Base-by-base conservation (phyloP, 1,140 invertebrate genomes). In the Chionoecetes opilio region DNA sequence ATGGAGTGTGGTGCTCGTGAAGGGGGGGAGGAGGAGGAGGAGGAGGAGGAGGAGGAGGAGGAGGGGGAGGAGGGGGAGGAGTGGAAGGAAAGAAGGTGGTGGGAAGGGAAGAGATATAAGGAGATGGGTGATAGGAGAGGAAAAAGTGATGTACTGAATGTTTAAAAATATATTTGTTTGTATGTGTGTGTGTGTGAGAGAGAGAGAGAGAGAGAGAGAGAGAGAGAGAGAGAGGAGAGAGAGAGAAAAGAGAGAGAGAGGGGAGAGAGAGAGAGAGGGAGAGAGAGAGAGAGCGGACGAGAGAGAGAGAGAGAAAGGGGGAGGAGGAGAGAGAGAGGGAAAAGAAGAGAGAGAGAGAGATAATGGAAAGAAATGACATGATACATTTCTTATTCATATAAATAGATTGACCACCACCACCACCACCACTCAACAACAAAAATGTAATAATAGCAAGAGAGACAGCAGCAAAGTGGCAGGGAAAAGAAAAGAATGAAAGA, bases 1-100 rank as follows among this genome's bases (percentile, higher is more conserved):
- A 91, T 84, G 93, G 88, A 90, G 93, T 90, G 92, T 86, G 34
- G 14, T 46, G 82, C 93, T 29, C n/a, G n/a, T n/a, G n/a, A n/a
- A n/a, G n/a, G 29, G 21, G 3, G 53, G 29, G n/a, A 29, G 53
- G 26, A 35, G 35, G 75, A 87, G 85, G 38, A 63, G 29, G 29
- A 46, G 85, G 34, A 29, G 38, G 38, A 85, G 46, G 35, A 32
- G 17, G 2, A 41, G 11, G 92, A 21, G 21, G 82, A 26, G 26
- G 53, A 37, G 63, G 63, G 34, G 35, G 35, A 21, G 6, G 29
- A 82, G 53, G 92, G 35, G 11, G 26, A 35, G 41, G 14, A 34
- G 2, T 26, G 31, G 26, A 26, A n/a, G n/a, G n/a, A 34, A 38
- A 32, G 26, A 53, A 32, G 38, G 14, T 11, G 41, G 34, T 11